Evolutionary conservation across 1,140 invertebrate genomes (phyloP).

Genomic region (Aphis craccivora): DNA sequence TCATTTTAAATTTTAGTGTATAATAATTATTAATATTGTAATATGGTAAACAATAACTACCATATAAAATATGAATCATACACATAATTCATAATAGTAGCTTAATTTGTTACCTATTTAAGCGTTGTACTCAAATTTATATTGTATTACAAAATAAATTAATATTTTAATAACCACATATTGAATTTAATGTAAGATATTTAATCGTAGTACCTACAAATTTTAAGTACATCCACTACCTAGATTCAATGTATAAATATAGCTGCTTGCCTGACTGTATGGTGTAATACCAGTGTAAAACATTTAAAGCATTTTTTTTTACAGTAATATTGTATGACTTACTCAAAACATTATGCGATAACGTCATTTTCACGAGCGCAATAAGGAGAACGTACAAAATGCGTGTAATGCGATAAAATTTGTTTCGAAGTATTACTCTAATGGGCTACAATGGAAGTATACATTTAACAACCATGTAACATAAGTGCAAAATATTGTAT

Average conservation of each 20-base stretch:
- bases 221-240: background rate
- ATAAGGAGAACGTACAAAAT: conserved; percentile 32
- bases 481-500: background rate
- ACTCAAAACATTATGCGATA: conserved; percentile 4
- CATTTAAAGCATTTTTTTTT: background rate
- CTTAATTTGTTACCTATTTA: background rate
- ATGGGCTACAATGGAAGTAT: no score
- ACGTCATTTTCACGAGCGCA: conserved; percentile 22
- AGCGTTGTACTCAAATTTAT: background rate
- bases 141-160: background rate
- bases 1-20: background rate
- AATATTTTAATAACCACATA: background rate
- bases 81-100: background rate
- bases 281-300: background rate
- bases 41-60: background rate
- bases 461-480: background rate
- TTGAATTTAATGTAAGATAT: background rate
- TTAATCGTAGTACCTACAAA: background rate
- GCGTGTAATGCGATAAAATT: conserved; percentile 23
- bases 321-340: conserved; percentile 28
- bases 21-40: background rate
- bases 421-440: conserved; percentile 35
- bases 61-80: background rate
- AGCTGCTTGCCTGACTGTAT: background rate
- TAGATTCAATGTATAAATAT: background rate